A percentile compares a stretch with the other conserved stretches of the same genome.
Evolutionary conservation across 2,888 invertebrate species (phyloP).

Genomic region (Xanthia togata): DNA sequence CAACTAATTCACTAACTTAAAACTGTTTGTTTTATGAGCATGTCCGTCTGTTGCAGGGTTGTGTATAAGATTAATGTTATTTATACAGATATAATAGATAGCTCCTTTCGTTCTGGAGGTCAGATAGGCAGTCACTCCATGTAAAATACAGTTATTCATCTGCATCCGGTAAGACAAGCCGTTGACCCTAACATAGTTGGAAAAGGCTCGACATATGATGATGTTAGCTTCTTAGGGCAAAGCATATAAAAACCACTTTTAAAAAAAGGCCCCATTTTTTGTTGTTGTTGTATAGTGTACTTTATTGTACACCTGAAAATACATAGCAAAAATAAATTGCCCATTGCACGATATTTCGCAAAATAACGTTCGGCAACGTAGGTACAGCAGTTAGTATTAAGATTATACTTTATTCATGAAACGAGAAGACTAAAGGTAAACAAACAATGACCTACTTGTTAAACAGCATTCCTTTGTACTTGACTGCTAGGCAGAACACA

Average conservation of each 20-base stretch:
- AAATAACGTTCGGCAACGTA: background rate
- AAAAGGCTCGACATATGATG: background rate
- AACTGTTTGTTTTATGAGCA: constrained; percentile 52
- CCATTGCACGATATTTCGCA: background rate
- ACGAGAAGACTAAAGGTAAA: constrained; percentile 3
- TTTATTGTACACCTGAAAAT: too few relatives aligned
- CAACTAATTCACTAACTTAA: constrained; percentile 41
- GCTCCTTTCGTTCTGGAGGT: background rate
- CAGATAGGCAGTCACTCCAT: background rate
- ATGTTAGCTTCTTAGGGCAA: background rate
- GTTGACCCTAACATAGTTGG: background rate
- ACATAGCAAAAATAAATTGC: too few relatives aligned
- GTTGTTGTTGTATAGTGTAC: too few relatives aligned
- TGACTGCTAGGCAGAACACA: constrained; percentile 2
- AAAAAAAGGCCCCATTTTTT: too few relatives aligned
- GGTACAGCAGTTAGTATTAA: background rate
- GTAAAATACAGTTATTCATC: background rate
- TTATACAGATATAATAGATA: background rate
- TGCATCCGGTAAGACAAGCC: too few relatives aligned
- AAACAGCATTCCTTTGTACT: constrained; percentile 11
- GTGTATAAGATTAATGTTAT: constrained; percentile 7
- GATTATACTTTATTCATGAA: constrained; percentile 11
- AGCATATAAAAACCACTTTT: background rate
- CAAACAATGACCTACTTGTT: constrained; percentile 1
- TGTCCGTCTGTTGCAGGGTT: constrained; percentile 54